Evolutionary conservation across 35 echinoderm and acorn worm genomes (phyloP), one percentile per base, ranked within the genome.

Genomic region (Chiridota heheva): DNA sequence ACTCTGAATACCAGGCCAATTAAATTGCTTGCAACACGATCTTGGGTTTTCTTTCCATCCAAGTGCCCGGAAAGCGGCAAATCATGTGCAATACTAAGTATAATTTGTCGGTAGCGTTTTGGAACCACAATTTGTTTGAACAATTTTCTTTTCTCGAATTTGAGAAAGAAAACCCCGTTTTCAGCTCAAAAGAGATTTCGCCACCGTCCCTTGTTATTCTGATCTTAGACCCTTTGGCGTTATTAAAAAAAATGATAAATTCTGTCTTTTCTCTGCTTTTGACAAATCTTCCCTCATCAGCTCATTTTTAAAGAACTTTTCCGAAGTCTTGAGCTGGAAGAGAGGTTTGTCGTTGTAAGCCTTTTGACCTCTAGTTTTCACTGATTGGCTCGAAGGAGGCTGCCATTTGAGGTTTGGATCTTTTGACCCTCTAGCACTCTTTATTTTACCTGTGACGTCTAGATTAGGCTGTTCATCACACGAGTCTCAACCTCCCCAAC

Each of bases 1-100:
- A 0, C n/a, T 34, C 18, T 39, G 42, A 29, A 95, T 32, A 57
- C 91, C 91, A 5, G 91, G 81, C 91, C 86, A 89, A 62, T 81
- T 76, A 46, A 91, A 91, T 73, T 58, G 2, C 62, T 34, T 0
- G 35, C 16, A 13, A 92, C 40, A 24, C 77, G 51, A 20, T 92
- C 89, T 7, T 18, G 16, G 0, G 67, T 85, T 44, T 73, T 58
- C 40, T 73, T 60, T 7, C 31, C 22, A 49, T 51, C 82, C 18
- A 73, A 13, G 32, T 85, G 82, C 20, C 74, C 74, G 5, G 31
- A 38, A 20, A 77, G 17, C 8, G 75, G n/a, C 0, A 29, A 64
- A 55, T 66, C 73, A 70, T 77, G 85, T 33, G 85, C 61, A 34
- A 76, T 6, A 46, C 44, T 22, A 1, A 76, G 57, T 12, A 76